Percentiles rank a stretch among this genome's conserved stretches.
These are phyloP conservation scores for Drosophila acutilabella DNA, from an alignment of 2,888 invertebrate genomes.

Conservation along the genomic window DNA sequence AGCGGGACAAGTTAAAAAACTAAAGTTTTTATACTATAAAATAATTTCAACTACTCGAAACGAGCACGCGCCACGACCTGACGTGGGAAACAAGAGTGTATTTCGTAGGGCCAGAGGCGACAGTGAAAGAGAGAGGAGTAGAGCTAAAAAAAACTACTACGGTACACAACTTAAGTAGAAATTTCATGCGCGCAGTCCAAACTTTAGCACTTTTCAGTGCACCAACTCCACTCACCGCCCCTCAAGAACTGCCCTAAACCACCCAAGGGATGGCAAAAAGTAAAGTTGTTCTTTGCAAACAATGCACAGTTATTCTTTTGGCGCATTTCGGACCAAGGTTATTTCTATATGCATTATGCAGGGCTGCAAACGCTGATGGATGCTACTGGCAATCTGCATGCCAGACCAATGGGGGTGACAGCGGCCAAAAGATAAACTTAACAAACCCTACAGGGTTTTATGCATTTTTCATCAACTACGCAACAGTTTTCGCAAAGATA, in stretches of 20 bases:
- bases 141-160: slow-evolving; percentile 37
- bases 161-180: slow-evolving; percentile 72
- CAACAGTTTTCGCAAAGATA: slow-evolving; percentile 22
- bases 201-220: slow-evolving; percentile 71
- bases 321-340: slow-evolving; percentile 75
- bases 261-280: slow-evolving; percentile 55
- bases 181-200: slow-evolving; percentile 74
- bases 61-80: slow-evolving; percentile 68
- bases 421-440: slow-evolving; percentile 31
- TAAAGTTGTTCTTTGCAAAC: slow-evolving; percentile 75
- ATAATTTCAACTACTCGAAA: slow-evolving; percentile 79
- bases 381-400: slow-evolving; percentile 53
- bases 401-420: slow-evolving; percentile 28
- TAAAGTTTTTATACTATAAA: slow-evolving; percentile 80
- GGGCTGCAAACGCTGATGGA: slow-evolving; percentile 40
- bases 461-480: slow-evolving; percentile 48
- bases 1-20: slow-evolving; percentile 72
- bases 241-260: slow-evolving; percentile 26
- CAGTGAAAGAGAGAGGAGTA: background rate
- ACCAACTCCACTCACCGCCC: background rate
- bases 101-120: background rate
- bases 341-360: slow-evolving; percentile 71
- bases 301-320: slow-evolving; percentile 76
- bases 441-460: slow-evolving; percentile 23
- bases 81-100: slow-evolving; percentile 15